Evolutionary conservation across 2,797 vertebrate genomes (phyloP).

Genomic region (Silurus aristotelis): DNA sequence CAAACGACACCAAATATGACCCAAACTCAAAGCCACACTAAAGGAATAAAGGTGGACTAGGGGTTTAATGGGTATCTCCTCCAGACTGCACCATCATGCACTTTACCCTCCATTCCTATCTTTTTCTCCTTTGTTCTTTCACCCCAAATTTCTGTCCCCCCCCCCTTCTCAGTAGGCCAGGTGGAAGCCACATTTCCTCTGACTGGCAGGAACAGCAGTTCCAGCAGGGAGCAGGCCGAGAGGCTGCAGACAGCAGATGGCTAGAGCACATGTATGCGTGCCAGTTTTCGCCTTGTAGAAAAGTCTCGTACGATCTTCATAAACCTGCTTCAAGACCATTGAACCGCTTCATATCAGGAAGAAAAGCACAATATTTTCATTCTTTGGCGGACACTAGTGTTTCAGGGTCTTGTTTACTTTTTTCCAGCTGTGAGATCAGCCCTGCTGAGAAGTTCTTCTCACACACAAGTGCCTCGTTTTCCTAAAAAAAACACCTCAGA

Average conservation of each 20-base stretch:
- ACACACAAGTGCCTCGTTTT: neutral
- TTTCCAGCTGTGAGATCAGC: neutral
- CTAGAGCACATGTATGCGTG: slow-evolving; percentile 37
- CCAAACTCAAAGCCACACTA: neutral
- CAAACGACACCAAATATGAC: slow-evolving; percentile 3
- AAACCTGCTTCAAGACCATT: neutral
- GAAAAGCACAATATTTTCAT: neutral
- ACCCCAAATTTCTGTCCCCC: slow-evolving; percentile 26
- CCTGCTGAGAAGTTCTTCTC: neutral
- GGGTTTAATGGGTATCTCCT: slow-evolving; percentile 2
- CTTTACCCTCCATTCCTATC: slow-evolving; percentile 15
- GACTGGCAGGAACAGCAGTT: slow-evolving; percentile 59
- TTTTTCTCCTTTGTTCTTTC: slow-evolving; percentile 18
- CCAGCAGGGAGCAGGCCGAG: slow-evolving; percentile 49
- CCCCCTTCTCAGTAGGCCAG: slow-evolving; percentile 30
- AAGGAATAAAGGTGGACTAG: neutral
- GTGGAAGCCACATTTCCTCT: slow-evolving; percentile 56
- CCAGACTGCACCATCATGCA: neutral
- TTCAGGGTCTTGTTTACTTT: neutral
- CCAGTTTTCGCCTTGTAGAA: neutral
- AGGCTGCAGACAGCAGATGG: slow-evolving; percentile 57
- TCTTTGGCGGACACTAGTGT: neutral
- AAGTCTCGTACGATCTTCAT: neutral
- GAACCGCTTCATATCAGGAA: neutral
- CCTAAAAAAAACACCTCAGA: neutral